Evolutionary conservation across 2,888 invertebrate genomes (phyloP), one percentile per base, ranked within the genome.

Genomic region (Drosophila tripunctata): DNA sequence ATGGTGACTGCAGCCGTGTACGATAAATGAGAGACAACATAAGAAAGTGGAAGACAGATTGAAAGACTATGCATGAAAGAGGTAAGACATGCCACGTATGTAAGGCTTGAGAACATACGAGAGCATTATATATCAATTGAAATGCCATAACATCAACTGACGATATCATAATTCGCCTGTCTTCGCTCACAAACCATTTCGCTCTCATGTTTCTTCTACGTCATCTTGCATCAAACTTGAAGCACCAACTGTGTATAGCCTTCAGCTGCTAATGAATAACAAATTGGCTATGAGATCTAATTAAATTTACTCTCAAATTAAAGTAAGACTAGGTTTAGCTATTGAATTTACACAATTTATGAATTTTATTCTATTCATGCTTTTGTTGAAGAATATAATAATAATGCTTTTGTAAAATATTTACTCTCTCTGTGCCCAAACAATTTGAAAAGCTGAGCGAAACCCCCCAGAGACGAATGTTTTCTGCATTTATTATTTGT

Each of bases 1-100:
- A 89, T 89, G 48, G 90, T 90, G 67, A 88, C 90, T 90, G 65
- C 52, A 21, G 10, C n/a, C n/a, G n/a, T n/a, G n/a, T n/a, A n/a
- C n/a, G n/a, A n/a, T 5, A 22, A 4, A 14, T 8, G 22, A 31
- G 14, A n/a, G 21, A 6, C n/a, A n/a, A n/a, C n/a, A n/a, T n/a
- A 21, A 12, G 7, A 21, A 10, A 12, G 27, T 7, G 10, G n/a
- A 15, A 0, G 24, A 8, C 8, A 2, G 38, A 1, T 14, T 14
- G 40, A 40, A 19, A 21, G 17, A 8, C 3, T 15, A 15, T 15
- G 35, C 1, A n/a, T 22, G 3, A 14, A 2, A 30, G 5, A 19
- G 17, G 7, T 8, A 17, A 12, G 7, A 30, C 10, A 17, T 2
- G 6, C 5, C 41, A 44, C 17, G 17, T 7, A 7, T 12, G 21